Conservation (phyloP, 2,888 invertebrate species). For the Zaprionus obscuricornis region DNA sequence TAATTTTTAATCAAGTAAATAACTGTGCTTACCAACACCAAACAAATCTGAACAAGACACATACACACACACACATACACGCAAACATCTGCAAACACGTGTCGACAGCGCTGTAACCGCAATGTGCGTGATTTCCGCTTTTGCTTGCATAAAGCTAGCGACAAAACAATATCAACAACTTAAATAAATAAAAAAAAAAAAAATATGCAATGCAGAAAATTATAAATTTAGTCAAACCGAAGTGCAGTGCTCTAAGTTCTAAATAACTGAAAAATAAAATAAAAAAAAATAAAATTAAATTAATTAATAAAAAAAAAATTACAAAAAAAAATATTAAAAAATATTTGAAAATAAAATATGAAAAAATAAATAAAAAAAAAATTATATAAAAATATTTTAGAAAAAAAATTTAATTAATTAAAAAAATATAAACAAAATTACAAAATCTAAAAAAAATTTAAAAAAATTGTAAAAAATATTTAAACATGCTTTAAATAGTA, state of each 20-base stretch:
- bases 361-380: too few species aligned
- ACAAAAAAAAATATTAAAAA: too few species aligned
- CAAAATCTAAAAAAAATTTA: too few species aligned
- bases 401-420: too few species aligned
- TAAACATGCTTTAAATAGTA: too few species aligned
- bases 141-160: constrained; percentile 50
- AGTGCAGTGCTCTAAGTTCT: constrained; percentile 9
- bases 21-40: constrained; percentile 43
- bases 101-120: constrained; percentile 53
- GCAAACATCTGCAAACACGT: constrained; percentile 10
- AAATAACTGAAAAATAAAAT: not conserved
- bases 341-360: too few species aligned
- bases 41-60: constrained; percentile 15
- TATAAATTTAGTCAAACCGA: not conserved
- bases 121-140: constrained; percentile 69
- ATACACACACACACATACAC: constrained; percentile 10
- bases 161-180: constrained; percentile 20
- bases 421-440: too few species aligned
- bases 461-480: too few species aligned
- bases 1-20: constrained; percentile 75
- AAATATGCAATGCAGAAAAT: not conserved
- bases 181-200: not conserved
- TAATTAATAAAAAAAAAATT: too few species aligned
- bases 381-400: too few species aligned
- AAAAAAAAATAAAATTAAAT: not conserved